phyloP scores from a whole-genome alignment of 2,797 vertebrate genomes.

The Mionectes olivaceus region DNA sequence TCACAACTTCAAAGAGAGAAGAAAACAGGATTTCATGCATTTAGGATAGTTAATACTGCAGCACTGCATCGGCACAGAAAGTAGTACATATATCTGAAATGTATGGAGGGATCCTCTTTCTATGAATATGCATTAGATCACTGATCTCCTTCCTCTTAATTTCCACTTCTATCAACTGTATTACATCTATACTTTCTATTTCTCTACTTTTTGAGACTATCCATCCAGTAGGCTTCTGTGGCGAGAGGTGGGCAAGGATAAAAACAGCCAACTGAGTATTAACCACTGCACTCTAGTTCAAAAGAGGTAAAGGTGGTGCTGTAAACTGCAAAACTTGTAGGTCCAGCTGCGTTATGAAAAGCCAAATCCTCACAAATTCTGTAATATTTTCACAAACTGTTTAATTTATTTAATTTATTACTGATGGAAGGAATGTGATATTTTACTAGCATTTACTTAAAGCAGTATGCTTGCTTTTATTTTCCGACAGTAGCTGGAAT shows the following conservation, averaged over 20 bases:
- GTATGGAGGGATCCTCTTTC: neutral
- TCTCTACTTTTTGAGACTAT: neutral
- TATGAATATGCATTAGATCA: slow-evolving; percentile 5
- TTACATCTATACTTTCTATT: neutral
- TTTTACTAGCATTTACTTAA: slow-evolving; percentile 48
- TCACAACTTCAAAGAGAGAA: slow-evolving; percentile 33
- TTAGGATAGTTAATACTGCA: neutral
- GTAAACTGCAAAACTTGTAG: neutral
- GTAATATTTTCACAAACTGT: slow-evolving; percentile 14
- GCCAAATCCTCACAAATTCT: neutral
- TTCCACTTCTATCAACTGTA: neutral
- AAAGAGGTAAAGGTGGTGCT: neutral
- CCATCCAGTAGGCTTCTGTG: neutral
- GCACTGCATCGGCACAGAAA: neutral
- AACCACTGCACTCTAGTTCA: neutral
- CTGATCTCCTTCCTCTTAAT: neutral
- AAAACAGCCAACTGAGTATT: neutral
- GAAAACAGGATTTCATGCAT: slow-evolving; percentile 26
- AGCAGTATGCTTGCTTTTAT: neutral
- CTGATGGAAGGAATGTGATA: slow-evolving; percentile 29
- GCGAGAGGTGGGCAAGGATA: neutral
- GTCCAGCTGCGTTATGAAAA: slow-evolving; percentile 2
- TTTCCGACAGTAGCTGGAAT: slow-evolving; percentile 20
- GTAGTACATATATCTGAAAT: neutral
- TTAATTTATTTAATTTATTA: slow-evolving; percentile 50